Conservation (phyloP, 2,888 invertebrate genomes). For the Cheilosia vulpina region DNA sequence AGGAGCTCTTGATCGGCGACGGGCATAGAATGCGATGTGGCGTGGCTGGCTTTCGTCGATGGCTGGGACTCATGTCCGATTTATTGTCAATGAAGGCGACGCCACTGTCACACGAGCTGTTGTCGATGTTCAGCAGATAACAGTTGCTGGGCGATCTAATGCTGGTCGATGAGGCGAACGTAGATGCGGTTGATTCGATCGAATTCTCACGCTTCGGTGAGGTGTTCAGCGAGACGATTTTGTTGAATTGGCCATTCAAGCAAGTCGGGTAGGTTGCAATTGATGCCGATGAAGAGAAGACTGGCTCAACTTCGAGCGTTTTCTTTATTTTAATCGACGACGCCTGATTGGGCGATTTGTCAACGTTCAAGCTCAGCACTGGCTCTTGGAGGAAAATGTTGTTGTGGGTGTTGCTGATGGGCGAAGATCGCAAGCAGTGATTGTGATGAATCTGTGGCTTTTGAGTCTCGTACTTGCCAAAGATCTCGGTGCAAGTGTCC, state of each 20-base stretch:
- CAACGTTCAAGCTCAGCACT: slow-evolving; percentile 82
- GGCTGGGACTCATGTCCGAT: slow-evolving; percentile 73
- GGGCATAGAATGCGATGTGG: slow-evolving; percentile 86
- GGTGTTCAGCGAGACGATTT: slow-evolving; percentile 80
- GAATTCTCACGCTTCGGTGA: slow-evolving; percentile 76
- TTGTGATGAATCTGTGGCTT: slow-evolving; percentile 61
- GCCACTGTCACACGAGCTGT: slow-evolving; percentile 83
- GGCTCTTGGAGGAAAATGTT: slow-evolving; percentile 83
- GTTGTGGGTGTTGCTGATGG: slow-evolving; percentile 79
- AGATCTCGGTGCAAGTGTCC: slow-evolving; percentile 76
- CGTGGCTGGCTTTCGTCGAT: slow-evolving; percentile 83
- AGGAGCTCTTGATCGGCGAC: slow-evolving; percentile 80
- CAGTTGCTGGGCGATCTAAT: slow-evolving; percentile 64
- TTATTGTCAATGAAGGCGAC: slow-evolving; percentile 80
- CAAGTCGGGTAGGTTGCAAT: slow-evolving; percentile 70
- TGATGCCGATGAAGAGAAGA: slow-evolving; percentile 81
- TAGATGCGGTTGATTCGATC: slow-evolving; percentile 59
- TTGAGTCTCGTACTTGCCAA: slow-evolving; percentile 59
- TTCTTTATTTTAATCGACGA: slow-evolving; percentile 83
- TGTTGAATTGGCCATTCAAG: slow-evolving; percentile 82
- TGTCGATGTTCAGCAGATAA: slow-evolving; percentile 80
- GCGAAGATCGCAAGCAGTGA: slow-evolving; percentile 59
- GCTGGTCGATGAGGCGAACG: slow-evolving; percentile 63
- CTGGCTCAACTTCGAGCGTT: slow-evolving; percentile 80
- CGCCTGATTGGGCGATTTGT: slow-evolving; percentile 83